A percentile compares a stretch with the other conserved stretches of the same genome.
Evolutionary conservation across 92 coral and sea anemone genomes (phyloP).

Genomic region (Porites cylindrica): DNA sequence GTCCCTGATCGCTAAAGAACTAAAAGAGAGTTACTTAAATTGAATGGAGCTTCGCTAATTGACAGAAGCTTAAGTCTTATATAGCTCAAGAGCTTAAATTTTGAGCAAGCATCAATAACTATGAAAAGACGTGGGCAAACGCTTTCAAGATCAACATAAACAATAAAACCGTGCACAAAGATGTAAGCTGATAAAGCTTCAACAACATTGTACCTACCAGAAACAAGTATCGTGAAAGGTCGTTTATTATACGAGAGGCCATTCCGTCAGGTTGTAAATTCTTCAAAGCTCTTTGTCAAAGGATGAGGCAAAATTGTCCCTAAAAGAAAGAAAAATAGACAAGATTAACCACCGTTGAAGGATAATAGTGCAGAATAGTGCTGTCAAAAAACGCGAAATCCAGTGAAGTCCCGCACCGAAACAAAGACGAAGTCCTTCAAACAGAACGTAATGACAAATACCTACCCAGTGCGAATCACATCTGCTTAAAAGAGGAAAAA

Average conservation of each 20-base stretch:
- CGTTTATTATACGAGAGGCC: constrained; percentile 25
- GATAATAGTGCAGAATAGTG: no score
- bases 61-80: no score
- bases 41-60: no score
- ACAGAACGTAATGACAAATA: background rate
- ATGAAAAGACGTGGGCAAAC: background rate
- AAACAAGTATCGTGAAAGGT: constrained; percentile 37
- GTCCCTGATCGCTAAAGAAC: no score
- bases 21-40: no score
- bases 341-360: no score
- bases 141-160: background rate
- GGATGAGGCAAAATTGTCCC: background rate
- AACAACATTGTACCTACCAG: constrained; percentile 16
- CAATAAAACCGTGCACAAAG: background rate
- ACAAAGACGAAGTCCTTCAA: background rate
- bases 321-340: no score
- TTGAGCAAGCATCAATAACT: no score
- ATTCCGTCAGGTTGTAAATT: background rate
- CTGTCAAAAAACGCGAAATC: background rate
- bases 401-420: background rate
- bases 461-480: background rate
- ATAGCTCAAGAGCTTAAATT: no score
- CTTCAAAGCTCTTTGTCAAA: background rate
- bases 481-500: background rate
- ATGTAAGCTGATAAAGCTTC: background rate